A percentile compares a stretch with the other conserved stretches of the same genome.
Evolutionary conservation across 2,797 vertebrate genomes (phyloP).

Genomic region (Channallabes apus): DNA sequence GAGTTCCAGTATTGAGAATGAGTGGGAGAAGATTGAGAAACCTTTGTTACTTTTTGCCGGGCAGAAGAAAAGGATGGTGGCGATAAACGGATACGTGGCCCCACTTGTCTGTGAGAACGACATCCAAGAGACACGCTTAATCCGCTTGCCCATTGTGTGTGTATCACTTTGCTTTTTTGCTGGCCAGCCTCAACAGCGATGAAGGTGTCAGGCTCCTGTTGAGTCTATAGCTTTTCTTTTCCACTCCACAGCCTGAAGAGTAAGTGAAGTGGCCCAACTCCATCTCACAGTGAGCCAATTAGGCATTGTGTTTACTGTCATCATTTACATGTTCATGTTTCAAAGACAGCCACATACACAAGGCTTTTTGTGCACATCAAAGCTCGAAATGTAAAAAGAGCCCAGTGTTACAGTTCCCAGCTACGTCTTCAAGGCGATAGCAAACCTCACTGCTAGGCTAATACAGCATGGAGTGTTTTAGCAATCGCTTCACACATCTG

Average conservation of each 20-base stretch:
- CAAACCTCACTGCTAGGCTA: constrained; percentile 64
- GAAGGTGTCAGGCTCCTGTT: constrained; percentile 41
- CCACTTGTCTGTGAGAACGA: constrained; percentile 59
- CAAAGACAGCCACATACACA: constrained; percentile 5
- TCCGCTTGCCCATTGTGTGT: constrained; percentile 58
- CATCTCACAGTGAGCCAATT: constrained; percentile 16
- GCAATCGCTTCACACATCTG: constrained; percentile 59
- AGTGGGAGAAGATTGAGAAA: constrained; percentile 66
- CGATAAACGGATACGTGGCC: constrained; percentile 57
- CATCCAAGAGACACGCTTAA: constrained; percentile 63
- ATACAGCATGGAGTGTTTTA: constrained; percentile 64
- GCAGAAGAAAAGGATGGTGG: constrained; percentile 53
- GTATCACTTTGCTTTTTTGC: constrained; percentile 54
- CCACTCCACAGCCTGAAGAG: constrained; percentile 4
- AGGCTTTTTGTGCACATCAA: constrained; percentile 47
- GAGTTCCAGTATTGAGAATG: constrained; percentile 58
- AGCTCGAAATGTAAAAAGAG: constrained; percentile 56
- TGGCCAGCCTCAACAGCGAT: constrained; percentile 45
- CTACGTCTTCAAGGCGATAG: constrained; percentile 61
- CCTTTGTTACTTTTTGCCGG: constrained; percentile 66
- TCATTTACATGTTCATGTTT: constrained; percentile 28
- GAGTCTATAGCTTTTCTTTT: constrained; percentile 22
- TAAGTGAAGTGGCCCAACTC: constrained; percentile 28
- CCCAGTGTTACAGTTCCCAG: constrained; percentile 55
- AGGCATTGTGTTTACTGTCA: constrained; percentile 13